Conservation (phyloP, 2,113 vertebrate genomes). For the Himantopus leucocephalus region DNA sequence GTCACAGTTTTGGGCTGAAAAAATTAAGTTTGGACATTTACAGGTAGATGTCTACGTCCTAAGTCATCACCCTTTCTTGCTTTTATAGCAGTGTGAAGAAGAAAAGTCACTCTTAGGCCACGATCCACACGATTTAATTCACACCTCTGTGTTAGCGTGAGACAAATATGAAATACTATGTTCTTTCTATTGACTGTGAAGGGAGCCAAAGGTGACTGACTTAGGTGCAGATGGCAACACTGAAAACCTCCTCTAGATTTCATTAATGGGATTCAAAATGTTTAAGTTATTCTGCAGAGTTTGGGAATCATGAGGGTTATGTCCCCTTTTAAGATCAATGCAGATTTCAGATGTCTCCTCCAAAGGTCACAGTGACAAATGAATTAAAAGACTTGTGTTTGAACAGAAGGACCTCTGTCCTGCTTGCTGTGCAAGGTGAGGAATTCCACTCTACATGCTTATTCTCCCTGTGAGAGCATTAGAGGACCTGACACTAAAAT, state of each 20-base stretch:
- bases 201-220: not conserved
- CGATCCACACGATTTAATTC: not conserved
- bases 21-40: not conserved
- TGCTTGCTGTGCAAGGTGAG: not conserved
- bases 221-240: not conserved
- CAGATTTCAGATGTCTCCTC: not conserved
- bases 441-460: not conserved
- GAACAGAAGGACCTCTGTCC: not conserved
- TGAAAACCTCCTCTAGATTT: not conserved
- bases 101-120: not conserved
- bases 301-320: not conserved
- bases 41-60: not conserved
- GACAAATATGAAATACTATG: not conserved
- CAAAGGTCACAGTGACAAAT: not conserved
- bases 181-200: not conserved
- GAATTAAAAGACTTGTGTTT: not conserved
- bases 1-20: not conserved
- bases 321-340: not conserved
- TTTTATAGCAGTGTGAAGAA: not conserved
- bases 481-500: not conserved
- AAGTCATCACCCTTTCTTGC: not conserved
- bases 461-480: not conserved
- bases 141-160: not conserved
- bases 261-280: not conserved
- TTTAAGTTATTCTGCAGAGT: not conserved